Conservation (phyloP, 2,888 invertebrate species). For the Deroplatys truncata region DNA sequence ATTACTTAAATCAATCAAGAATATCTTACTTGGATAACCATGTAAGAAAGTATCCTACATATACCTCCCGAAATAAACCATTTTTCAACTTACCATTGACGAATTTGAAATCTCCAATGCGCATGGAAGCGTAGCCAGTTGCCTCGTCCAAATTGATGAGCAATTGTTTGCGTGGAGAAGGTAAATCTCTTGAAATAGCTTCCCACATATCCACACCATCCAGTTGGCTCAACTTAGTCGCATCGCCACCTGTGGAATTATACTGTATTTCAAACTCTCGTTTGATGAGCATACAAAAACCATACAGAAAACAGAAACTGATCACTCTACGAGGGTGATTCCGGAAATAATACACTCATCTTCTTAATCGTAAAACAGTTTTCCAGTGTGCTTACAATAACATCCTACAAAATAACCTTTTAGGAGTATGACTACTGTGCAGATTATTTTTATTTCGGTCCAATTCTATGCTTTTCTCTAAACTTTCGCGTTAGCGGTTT, state of each 20-base stretch:
- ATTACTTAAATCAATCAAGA: too few relatives aligned
- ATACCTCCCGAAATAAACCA: neutral
- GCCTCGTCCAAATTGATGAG: conserved; percentile 49
- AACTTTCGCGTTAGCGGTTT: too few relatives aligned
- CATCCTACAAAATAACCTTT: too few relatives aligned
- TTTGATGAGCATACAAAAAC: neutral
- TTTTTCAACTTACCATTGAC: conserved; percentile 36
- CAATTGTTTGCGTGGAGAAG: conserved; percentile 45
- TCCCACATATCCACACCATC: conserved; percentile 54
- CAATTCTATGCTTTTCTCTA: too few relatives aligned
- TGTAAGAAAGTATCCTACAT: neutral
- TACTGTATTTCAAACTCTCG: conserved; percentile 44
- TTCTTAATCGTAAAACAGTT: too few relatives aligned
- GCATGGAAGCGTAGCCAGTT: conserved; percentile 40
- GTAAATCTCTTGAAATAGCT: conserved; percentile 42
- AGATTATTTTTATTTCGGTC: too few relatives aligned
- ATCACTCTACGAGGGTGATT: too few relatives aligned
- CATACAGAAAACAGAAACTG: neutral
- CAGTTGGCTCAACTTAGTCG: conserved; percentile 49
- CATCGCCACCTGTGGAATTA: conserved; percentile 41
- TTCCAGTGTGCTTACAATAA: too few relatives aligned
- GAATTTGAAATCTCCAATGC: conserved; percentile 44
- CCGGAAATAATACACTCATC: too few relatives aligned
- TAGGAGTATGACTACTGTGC: too few relatives aligned
- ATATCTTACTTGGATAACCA: too few relatives aligned